Evolutionary conservation across 2,113 vertebrate species (phyloP), one percentile per base, ranked within the genome.

Genomic region (Brachyhypopomus gauderio): DNA sequence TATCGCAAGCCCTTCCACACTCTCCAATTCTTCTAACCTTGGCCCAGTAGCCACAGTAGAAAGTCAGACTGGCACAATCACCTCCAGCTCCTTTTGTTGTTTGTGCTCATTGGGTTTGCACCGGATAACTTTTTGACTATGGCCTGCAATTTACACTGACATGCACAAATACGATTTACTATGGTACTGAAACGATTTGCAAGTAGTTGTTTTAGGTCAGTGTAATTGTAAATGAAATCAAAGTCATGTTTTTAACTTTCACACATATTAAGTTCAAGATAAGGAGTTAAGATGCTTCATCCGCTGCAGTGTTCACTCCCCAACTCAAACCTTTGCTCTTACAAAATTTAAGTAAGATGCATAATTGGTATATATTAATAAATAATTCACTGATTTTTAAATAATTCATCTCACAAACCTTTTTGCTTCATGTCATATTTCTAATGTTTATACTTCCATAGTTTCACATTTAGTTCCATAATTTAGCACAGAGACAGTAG

Each of bases 31-130:
- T 22, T 81, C 85, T 76, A 83, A 77, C 85, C 89, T 87, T 70
- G 79, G 22, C 81, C 81, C 83, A 88, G 85, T 85, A 84, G 77
- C 52, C 71, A 52, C 78, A 85, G 86, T 85, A 79, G 71, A 86
- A 72, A 85, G 70, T 5, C 59, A 12, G 23, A 20, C 67, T 72
- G 66, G n/a, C 36, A 78, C 81, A 27, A 59, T 71, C 81, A 81
- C 86, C 90, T 77, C 88, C 73, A 34, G 34, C 59, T 55, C 80
- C 60, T 63, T 70, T 75, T 83, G 80, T 86, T 85, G 85, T 85
- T 81, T 84, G n/a, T 66, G 25, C 70, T 75, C 83, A 80, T 75
- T 66, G 66, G 73, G 79, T 77, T 79, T 77, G 72, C 48, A 45
- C 66, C 48, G 19, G 48, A 79, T 82, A 23, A 70, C 59, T 73